These are phyloP conservation scores for Halcyon malimbica DNA, from an alignment of 2,113 vertebrate genomes.

Conservation along the genomic window DNA sequence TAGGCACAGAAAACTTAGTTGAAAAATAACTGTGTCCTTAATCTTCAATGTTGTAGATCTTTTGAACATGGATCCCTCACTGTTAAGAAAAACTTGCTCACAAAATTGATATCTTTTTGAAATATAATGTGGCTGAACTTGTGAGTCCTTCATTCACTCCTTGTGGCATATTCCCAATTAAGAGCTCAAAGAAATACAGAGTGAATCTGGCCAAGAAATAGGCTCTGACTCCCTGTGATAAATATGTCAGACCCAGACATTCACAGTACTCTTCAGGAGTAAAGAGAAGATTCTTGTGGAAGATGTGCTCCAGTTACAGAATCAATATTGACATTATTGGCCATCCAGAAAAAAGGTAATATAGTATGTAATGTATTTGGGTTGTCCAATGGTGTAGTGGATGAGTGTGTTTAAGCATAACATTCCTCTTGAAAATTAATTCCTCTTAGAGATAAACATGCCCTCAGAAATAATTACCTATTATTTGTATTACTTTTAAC, in stretches of 20 bases:
- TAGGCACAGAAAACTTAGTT: background rate
- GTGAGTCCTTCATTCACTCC: background rate
- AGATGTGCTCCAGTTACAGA: background rate
- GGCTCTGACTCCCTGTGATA: background rate
- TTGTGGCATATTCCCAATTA: background rate
- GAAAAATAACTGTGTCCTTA: background rate
- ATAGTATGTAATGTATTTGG: background rate
- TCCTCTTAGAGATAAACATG: background rate
- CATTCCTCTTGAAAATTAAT: background rate
- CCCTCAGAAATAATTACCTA: background rate
- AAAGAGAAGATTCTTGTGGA: background rate
- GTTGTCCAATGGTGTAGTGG: background rate
- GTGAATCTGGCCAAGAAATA: background rate
- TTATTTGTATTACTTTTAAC: conserved; percentile 8
- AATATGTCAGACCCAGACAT: background rate
- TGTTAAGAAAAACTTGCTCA: background rate
- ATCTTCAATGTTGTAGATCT: background rate
- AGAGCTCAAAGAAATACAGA: background rate
- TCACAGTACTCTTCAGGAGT: background rate
- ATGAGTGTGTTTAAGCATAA: background rate
- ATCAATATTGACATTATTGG: background rate
- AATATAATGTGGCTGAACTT: background rate
- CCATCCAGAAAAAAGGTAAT: background rate
- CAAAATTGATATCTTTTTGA: background rate
- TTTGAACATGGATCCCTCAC: background rate